Evolutionary conservation across 1,140 invertebrate species (phyloP), one percentile per base, ranked within the genome.

Genomic region (Micrasema minimum): DNA sequence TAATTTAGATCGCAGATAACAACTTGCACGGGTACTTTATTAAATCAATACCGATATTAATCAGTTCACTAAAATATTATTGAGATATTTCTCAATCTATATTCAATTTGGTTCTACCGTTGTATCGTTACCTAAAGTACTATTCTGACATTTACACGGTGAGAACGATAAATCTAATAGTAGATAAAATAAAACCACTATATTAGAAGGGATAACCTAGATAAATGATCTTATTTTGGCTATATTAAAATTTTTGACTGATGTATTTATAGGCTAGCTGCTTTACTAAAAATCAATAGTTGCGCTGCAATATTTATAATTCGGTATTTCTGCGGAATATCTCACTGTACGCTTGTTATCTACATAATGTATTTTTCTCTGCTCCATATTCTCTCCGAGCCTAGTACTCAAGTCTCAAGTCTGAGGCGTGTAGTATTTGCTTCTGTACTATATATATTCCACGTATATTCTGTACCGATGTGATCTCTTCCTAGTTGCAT

Each of bases 401-500:
- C 12, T 51, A 20, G 12, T 18, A 43, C 1, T 43, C 41, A 45
- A n/a, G 7, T 4, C 26, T 20, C 46, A 2, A 1, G 46, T 20
- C 2, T 2, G 11, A 48, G 46, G 14, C 46, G 18, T 16, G 10
- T 48, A 20, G 46, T 16, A 12, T 45, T 48, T 48, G 16, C 46
- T 48, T 48, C 46, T 11, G 18, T 48, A 10, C 16, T 22, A 31
- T 31, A 22, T 14, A 41, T 31, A 31, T 61, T 23, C n/a, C n/a
- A n/a, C n/a, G n/a, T n/a, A n/a, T 61, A 43, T 61, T 61, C 18
- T 41, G 22, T 61, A 43, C 38, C 57, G 18, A 37, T 46, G 43
- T 14, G 59, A 64, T 64, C 59, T 38, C 59, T 64, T 64, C 59
- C 59, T 64, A 45, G 59, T 46, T 48, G 38, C n/a, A 62, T 2